Evolutionary conservation across 30 jellyfish, hydroid and myxozoan species (phyloP), one percentile per base, ranked within the genome.

Genomic region (Sanderia malayensis): DNA sequence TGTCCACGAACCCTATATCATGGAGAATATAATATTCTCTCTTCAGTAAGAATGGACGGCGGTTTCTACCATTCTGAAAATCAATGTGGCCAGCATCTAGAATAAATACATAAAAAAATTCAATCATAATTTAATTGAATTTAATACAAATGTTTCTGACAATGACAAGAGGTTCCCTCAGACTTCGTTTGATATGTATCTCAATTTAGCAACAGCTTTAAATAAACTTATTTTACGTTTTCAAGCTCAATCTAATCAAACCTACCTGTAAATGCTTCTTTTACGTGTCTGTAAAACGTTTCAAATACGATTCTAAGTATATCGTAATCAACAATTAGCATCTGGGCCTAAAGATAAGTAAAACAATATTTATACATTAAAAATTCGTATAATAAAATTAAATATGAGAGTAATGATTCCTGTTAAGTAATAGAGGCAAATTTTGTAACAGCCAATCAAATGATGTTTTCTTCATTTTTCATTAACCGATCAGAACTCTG

Each of bases 1-100:
- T n/a, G n/a, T n/a, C n/a, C n/a, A n/a, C n/a, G n/a, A n/a, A 89
- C 97, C 97, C 82, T 23, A 89, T 11, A 67, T 89, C 97, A 76
- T 76, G 88, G 30, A 89, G 81, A 19, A 89, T 75, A 72, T 58
- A 89, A 66, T 80, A 73, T 45, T 89, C 93, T 27, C 97, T 60
- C 27, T 76, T 80, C 10, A 89, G 89, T 2, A 76, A 53, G 17
- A 33, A 67, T 45, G 86, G 10, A 4, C 45, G 58, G 47, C 86
- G 84, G 27, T 27, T 52, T 59, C 66, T 46, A 20, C 80, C 80
- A 23, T 11, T 53, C 61, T 82, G 95, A 58, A 89, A 76, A 52
- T 89, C 95, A 45, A 89, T 72, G 64, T 58, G 74, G 49, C 95
- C 93, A 29, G 62, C 81, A n/a, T 27, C 96, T 87, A 37, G 4